phyloP scores from a whole-genome alignment of 2,113 vertebrate species.

The Onychorhynchus coronatus region DNA sequence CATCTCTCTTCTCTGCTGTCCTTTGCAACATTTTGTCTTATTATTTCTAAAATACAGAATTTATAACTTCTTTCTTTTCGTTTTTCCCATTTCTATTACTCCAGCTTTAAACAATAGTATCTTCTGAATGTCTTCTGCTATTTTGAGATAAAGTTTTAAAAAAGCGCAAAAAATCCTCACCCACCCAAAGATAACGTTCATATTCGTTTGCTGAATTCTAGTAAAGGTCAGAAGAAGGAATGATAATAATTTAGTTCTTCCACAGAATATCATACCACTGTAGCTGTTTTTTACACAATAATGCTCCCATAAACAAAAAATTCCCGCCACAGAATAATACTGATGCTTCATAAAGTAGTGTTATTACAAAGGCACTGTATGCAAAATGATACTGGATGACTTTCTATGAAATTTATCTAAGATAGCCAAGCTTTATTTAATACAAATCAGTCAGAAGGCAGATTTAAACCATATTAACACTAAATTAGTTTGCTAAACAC shows the following conservation, averaged over 20 bases:
- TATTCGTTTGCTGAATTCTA: not conserved
- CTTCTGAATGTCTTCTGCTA: not conserved
- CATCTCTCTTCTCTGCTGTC: not conserved
- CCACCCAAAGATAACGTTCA: not conserved
- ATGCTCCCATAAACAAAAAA: not conserved
- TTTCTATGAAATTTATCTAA: not conserved
- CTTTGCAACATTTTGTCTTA: not conserved
- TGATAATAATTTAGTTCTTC: not conserved
- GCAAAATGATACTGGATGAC: not conserved
- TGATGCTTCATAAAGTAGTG: not conserved
- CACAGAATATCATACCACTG: not conserved
- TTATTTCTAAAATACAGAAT: not conserved
- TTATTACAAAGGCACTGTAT: not conserved
- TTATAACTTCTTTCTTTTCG: not conserved
- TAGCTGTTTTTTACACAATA: not conserved
- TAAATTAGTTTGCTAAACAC: not conserved
- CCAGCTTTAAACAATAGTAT: not conserved
- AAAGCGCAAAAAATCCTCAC: not conserved
- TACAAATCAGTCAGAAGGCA: not conserved
- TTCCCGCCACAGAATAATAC: not conserved
- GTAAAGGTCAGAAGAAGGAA: not conserved
- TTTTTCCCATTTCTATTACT: not conserved
- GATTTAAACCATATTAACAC: not conserved
- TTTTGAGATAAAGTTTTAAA: not conserved
- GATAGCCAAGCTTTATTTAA: not conserved